These are phyloP conservation scores for Xenops minutus DNA, from an alignment of 2,797 vertebrate genomes.

Conservation along the genomic window DNA sequence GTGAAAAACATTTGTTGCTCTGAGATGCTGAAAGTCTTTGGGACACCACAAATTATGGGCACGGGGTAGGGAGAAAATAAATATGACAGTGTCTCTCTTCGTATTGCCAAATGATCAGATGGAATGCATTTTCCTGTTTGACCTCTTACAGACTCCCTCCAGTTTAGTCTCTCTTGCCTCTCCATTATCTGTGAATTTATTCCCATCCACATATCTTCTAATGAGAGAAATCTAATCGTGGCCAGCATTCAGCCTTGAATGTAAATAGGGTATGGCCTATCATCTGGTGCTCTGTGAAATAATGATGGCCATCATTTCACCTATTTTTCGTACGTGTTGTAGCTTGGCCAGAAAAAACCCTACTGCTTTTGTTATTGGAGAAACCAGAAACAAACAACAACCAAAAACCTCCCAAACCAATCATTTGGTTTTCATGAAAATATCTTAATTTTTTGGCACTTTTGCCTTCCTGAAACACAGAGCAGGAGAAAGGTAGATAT, in stretches of 20 bases:
- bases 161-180: neutral
- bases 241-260: neutral
- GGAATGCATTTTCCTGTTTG: neutral
- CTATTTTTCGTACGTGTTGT: neutral
- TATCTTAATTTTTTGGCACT: neutral
- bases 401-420: accelerated
- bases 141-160: neutral
- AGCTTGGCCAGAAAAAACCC: neutral
- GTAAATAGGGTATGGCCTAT: neutral
- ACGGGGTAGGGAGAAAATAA: neutral
- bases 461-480: neutral
- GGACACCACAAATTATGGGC: neutral
- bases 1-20: neutral
- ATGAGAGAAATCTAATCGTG: conserved; percentile 8
- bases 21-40: neutral
- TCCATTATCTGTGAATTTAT: neutral
- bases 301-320: neutral
- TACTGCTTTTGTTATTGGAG: neutral
- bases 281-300: neutral
- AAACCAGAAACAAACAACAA: neutral
- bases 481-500: neutral
- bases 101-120: neutral
- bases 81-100: neutral
- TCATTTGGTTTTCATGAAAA: neutral
- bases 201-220: neutral